Percentiles rank a stretch among this genome's conserved stretches.
Evolutionary conservation across 2,113 vertebrate genomes (phyloP).

Genomic region (Acanthisitta chloris): DNA sequence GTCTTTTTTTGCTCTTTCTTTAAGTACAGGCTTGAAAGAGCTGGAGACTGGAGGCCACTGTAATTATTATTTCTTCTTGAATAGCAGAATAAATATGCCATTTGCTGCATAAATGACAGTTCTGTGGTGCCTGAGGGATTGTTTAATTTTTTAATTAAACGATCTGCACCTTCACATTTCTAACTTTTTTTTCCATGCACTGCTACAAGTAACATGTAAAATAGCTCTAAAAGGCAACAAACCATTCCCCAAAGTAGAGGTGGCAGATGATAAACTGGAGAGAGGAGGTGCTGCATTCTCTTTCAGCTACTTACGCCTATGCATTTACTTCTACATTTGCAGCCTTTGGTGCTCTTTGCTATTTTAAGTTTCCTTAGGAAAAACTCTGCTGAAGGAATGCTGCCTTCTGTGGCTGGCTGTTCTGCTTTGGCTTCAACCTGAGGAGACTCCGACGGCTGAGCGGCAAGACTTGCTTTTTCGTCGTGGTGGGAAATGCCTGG

Average conservation of each 20-base stretch:
- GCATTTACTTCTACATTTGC: not conserved
- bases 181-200: not conserved
- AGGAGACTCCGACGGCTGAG: not conserved
- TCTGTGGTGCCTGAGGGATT: not conserved
- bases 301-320: not conserved
- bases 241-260: not conserved
- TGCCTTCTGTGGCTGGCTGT: not conserved
- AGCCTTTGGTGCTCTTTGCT: not conserved
- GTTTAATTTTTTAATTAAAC: not conserved
- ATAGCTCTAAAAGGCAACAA: not conserved
- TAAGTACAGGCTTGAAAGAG: not conserved
- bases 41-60: not conserved
- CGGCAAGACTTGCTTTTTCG: not conserved
- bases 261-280: not conserved
- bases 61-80: constrained; percentile 32
- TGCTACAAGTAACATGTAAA: not conserved
- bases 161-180: not conserved
- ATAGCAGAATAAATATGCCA: not conserved
- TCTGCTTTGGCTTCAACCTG: not conserved
- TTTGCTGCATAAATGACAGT: constrained; percentile 16
- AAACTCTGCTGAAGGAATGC: not conserved
- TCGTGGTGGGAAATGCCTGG: not conserved
- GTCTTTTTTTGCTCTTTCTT: constrained; percentile 8
- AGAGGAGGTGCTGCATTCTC: not conserved
- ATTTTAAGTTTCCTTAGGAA: not conserved